Evolutionary conservation across 2,113 vertebrate species (phyloP).

Genomic region (Aegypius monachus): DNA sequence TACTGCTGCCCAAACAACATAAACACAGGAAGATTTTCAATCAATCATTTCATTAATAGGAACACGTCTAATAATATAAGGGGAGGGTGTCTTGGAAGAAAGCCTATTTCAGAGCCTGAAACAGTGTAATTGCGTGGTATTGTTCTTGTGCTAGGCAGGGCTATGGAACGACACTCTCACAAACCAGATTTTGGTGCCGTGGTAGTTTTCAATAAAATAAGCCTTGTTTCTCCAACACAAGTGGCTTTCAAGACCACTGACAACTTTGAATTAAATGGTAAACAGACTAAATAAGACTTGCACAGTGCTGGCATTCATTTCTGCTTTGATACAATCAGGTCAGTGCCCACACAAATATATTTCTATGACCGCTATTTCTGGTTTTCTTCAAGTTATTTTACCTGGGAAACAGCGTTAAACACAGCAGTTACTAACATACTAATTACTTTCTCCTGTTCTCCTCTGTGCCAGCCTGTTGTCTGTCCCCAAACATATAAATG

Average conservation of each 20-base stretch:
- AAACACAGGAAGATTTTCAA: constrained; percentile 57
- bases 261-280: constrained; percentile 41
- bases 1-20: constrained; percentile 32
- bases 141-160: constrained; percentile 19
- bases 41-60: constrained; percentile 55
- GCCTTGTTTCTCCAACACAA: constrained; percentile 46
- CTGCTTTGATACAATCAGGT: neutral
- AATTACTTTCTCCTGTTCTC: neutral
- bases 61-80: constrained; percentile 38
- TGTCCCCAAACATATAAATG: neutral
- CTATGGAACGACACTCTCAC: neutral
- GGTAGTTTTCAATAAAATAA: neutral
- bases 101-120: constrained; percentile 34
- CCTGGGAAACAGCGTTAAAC: neutral
- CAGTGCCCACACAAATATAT: neutral
- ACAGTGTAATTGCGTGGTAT: neutral
- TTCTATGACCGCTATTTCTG: neutral
- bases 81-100: constrained; percentile 47
- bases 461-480: neutral
- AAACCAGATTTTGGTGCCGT: constrained; percentile 3
- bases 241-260: constrained; percentile 28
- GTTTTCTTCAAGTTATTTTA: neutral
- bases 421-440: neutral
- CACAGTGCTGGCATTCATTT: neutral
- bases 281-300: constrained; percentile 28